Evolutionary conservation across 2,888 invertebrate species (phyloP).

Genomic region (Monochamus alternatus): DNA sequence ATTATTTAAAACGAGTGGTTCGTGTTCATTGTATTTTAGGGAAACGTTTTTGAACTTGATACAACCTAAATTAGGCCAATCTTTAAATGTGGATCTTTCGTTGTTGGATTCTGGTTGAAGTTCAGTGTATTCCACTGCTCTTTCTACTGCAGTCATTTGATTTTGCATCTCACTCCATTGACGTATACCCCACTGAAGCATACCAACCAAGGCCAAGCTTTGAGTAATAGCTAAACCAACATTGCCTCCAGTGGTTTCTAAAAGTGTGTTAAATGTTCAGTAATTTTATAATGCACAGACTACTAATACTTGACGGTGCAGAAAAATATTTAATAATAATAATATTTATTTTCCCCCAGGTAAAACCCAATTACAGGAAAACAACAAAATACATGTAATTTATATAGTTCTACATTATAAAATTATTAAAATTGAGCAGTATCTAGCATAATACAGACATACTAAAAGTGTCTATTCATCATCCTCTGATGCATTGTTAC

Average conservation of each 20-base stretch:
- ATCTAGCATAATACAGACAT: too few relatives aligned
- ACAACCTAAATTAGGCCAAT: constrained; percentile 82
- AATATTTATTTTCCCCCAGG: too few relatives aligned
- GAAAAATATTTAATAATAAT: too few relatives aligned
- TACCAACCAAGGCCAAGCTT: constrained; percentile 67
- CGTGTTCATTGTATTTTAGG: constrained; percentile 81
- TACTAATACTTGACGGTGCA: too few relatives aligned
- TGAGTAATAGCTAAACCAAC: constrained; percentile 68
- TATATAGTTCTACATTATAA: too few relatives aligned
- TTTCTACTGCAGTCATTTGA: constrained; percentile 92
- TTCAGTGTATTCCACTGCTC: constrained; percentile 87
- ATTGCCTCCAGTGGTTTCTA: constrained; percentile 64
- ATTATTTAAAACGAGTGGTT: constrained; percentile 75
- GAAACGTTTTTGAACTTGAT: constrained; percentile 79
- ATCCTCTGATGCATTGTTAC: too few relatives aligned
- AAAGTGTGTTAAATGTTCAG: constrained; percentile 35
- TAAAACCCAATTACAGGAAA: too few relatives aligned
- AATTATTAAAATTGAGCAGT: too few relatives aligned
- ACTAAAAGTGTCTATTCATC: too few relatives aligned
- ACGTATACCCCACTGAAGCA: constrained; percentile 90
- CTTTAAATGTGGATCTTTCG: constrained; percentile 34
- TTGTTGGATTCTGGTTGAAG: constrained; percentile 74
- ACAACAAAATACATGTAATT: too few relatives aligned
- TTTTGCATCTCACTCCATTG: constrained; percentile 73
- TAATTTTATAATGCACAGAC: too few relatives aligned